These are phyloP conservation scores for Bhutanitis thaidina DNA, from an alignment of 2,888 invertebrate genomes.

Conservation along the genomic window DNA sequence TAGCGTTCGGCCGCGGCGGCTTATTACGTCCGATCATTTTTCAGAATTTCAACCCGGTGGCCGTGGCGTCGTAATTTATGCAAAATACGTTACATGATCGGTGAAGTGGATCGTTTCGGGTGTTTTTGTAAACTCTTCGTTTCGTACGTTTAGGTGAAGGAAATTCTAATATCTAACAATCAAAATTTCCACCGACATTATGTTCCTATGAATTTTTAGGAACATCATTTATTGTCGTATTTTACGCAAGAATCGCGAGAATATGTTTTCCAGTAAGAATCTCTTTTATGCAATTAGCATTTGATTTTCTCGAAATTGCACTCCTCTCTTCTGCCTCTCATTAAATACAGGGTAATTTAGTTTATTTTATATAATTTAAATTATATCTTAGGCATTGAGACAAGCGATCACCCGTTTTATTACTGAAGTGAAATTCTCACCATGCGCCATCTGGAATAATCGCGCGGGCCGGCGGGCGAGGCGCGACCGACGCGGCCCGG, in stretches of 20 bases:
- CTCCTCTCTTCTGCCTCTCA: no score
- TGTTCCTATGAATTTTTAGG: no score
- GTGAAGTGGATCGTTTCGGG: slow-evolving; percentile 39
- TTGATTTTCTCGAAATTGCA: no score
- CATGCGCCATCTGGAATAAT: slow-evolving; percentile 39
- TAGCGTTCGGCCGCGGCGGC: slow-evolving; percentile 62
- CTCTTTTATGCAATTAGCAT: no score
- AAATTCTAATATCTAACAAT: slow-evolving; percentile 27
- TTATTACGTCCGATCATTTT: slow-evolving; percentile 68
- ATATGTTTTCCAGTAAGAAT: no score
- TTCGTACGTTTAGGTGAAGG: slow-evolving; percentile 32
- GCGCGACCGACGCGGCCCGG: slow-evolving; percentile 42
- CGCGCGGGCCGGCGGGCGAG: slow-evolving; percentile 19
- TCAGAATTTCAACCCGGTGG: slow-evolving; percentile 60
- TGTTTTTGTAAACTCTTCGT: slow-evolving; percentile 39
- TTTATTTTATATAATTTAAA: no score
- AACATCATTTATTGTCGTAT: no score
- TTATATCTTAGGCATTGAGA: no score
- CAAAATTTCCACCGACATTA: no score
- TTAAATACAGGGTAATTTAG: no score
- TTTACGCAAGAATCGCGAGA: no score
- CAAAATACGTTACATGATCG: slow-evolving; percentile 69
- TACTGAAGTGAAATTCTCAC: slow-evolving; percentile 32
- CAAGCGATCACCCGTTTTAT: neutral
- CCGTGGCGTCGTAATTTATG: slow-evolving; percentile 65